Base-by-base conservation (phyloP, 2,888 invertebrate genomes). In the Leptinotarsa rubiginosa region DNA sequence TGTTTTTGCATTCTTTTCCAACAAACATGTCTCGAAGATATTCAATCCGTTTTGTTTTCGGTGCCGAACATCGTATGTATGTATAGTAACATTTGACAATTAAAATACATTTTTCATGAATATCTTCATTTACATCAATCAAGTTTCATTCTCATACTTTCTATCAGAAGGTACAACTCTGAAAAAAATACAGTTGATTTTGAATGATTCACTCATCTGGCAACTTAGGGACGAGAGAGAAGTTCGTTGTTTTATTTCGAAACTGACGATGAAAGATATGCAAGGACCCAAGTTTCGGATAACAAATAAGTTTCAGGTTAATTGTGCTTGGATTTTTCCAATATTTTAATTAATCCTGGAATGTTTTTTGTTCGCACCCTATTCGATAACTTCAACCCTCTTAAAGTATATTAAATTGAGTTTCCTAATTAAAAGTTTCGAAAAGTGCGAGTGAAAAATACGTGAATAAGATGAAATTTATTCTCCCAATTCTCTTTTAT, bases 341-440 rank as follows among this genome's bases (percentile, higher is more conserved):
- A 81, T 81, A 82, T 79, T 80, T 81, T 81, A 81, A 82, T 82
- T 82, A 81, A 81, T 80, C 72, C 75, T 68, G 77, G 76, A 78
- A 78, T 77, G 81, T 80, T 81, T 82, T 81, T 81, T 80, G 79
- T 78, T 78, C 77, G 76, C 70, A 73, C 75, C 74, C 74, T 74
- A 78, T 77, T 78, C 72, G 78, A 78, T 79, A 79, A 82, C 79
- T 82, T 81, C 78, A 77, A 75, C 81, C 81, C 81, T 81, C 78
- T 79, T 78, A 78, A 82, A 84, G 84, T 82, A 82, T 84, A 83
- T 82, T 81, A 83, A 84, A 85, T 85, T 81, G 84, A 83, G 81
- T 83, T 85, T 84, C 83, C 85, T 84, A 85, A 85, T 85, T 85
- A 85, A 85, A 85, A 85, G 85, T 85, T 85, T 82, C 80, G 79